Evolutionary conservation across 1,140 invertebrate genomes (phyloP).

Genomic region (Babylonia areolata): DNA sequence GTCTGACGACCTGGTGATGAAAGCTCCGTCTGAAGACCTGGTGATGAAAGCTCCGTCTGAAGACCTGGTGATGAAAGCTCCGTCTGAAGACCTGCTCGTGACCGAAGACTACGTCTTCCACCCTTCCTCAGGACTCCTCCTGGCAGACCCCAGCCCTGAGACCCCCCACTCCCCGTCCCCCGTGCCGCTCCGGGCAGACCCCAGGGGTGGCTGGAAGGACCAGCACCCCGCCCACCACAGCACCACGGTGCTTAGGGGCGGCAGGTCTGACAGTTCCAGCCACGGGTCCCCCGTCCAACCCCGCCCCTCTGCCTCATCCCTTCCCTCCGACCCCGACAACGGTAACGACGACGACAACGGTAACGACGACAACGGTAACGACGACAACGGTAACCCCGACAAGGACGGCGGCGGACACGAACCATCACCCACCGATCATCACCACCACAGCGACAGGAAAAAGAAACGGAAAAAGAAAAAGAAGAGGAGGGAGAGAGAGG

Average conservation of each 20-base stretch:
- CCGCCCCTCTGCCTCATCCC: background rate
- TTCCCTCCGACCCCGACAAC: background rate
- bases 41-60: background rate
- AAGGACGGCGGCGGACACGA: too few relatives aligned
- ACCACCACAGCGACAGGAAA: too few relatives aligned
- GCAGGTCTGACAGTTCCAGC: background rate
- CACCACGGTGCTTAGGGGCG: background rate
- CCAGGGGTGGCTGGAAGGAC: background rate
- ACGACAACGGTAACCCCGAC: background rate
- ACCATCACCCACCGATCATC: too few relatives aligned
- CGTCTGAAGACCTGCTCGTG: background rate
- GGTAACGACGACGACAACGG: background rate
- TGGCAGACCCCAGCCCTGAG: background rate
- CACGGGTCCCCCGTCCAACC: background rate
- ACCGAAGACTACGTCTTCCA: background rate
- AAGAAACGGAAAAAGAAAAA: constrained; percentile 28
- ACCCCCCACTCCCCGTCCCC: background rate
- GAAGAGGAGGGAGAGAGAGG: constrained; percentile 18
- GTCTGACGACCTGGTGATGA: background rate
- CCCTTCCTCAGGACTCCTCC: background rate
- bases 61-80: background rate
- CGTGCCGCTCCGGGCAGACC: background rate
- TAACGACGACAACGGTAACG: background rate
- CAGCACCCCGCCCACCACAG: background rate
- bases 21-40: background rate